Conservation (phyloP, 30 jellyfish, hydroid and myxozoan genomes). For the Turritopsis rubra region DNA sequence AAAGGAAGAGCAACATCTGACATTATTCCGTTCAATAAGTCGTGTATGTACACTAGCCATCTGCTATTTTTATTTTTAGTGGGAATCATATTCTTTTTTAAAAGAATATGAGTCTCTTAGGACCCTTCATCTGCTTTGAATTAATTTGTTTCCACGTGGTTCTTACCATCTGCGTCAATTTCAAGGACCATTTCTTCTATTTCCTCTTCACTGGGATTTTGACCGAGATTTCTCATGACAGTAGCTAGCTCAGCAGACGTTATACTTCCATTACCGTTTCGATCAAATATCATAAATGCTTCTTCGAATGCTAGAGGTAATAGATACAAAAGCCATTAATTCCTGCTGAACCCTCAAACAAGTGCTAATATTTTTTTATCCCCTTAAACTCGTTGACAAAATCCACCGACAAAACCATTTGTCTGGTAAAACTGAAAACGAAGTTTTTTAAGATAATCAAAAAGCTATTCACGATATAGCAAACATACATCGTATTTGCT, state of each 20-base stretch:
- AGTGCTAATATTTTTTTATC: no score
- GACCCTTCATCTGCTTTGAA: no score
- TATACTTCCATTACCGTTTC: neutral
- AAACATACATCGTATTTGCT: neutral
- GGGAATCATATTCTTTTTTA: no score
- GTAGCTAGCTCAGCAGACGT: neutral
- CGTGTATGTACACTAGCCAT: no score
- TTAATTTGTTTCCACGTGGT: no score
- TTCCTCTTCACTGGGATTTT: neutral
- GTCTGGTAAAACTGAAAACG: neutral
- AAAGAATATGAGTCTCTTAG: no score
- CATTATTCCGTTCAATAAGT: no score
- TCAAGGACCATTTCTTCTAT: neutral
- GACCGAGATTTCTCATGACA: conserved; percentile 7
- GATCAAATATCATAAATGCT: conserved; percentile 8
- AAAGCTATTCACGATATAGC: neutral
- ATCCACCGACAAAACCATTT: no score
- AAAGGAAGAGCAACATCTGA: no score
- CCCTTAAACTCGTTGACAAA: no score
- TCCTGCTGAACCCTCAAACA: no score
- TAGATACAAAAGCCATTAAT: neutral
- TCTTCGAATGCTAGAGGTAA: neutral
- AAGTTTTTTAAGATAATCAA: neutral
- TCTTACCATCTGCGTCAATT: conserved; percentile 7
- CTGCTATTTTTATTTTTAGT: no score